Percentiles rank a stretch among this genome's conserved stretches.
These are phyloP conservation scores for Ascidia mentula DNA, from an alignment of 23 tunicate genomes.

Conservation along the genomic window DNA sequence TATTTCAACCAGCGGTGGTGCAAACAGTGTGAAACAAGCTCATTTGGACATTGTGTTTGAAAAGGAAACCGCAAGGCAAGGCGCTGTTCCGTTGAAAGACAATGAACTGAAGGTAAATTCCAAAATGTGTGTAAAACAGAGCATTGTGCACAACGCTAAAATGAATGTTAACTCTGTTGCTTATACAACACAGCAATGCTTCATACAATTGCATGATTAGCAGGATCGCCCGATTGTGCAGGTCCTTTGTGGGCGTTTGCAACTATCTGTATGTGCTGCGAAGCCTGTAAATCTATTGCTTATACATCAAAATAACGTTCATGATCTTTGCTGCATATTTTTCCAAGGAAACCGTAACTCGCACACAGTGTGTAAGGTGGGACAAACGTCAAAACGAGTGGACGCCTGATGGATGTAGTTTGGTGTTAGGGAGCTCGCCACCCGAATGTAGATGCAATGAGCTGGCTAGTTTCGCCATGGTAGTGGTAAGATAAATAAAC, in stretches of 20 bases:
- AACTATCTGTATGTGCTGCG: no score
- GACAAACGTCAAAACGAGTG: neutral
- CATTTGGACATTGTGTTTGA: neutral
- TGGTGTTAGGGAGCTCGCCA: slow-evolving; percentile 6
- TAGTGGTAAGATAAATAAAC: slow-evolving; percentile 9
- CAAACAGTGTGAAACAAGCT: neutral
- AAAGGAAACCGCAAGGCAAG: neutral
- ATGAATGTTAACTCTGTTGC: neutral
- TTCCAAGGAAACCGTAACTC: neutral
- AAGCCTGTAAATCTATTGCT: no score
- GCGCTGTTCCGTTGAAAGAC: neutral
- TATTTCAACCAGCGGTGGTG: neutral
- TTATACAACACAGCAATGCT: neutral
- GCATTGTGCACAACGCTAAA: neutral
- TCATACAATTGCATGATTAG: neutral
- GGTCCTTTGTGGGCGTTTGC: no score
- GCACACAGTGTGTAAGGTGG: neutral
- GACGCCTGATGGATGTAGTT: neutral
- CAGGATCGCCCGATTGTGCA: no score
- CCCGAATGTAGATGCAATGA: neutral
- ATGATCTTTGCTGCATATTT: no score
- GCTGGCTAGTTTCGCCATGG: neutral
- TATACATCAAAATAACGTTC: no score
- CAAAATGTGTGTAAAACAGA: neutral
- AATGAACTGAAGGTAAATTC: neutral